These are phyloP conservation scores for Zosterops japonicus DNA, from an alignment of 2,113 vertebrate species.

Conservation along the genomic window DNA sequence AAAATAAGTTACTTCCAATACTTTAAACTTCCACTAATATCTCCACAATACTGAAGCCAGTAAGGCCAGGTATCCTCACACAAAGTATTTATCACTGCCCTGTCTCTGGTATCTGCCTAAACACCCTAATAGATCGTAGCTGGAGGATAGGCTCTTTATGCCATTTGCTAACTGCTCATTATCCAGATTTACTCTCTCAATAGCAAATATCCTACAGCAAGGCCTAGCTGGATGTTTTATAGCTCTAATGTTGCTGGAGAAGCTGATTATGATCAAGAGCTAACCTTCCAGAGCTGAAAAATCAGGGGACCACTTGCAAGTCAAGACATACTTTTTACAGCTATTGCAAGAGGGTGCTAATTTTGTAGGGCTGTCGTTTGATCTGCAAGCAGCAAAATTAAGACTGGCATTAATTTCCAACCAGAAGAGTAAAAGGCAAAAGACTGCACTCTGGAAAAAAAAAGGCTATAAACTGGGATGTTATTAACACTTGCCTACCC, in stretches of 20 bases:
- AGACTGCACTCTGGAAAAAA: neutral
- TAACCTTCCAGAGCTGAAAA: neutral
- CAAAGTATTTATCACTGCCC: neutral
- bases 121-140: neutral
- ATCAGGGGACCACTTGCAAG: neutral
- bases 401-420: neutral
- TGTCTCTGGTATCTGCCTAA: neutral
- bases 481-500: neutral
- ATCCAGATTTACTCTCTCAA: neutral
- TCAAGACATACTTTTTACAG: neutral
- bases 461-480: neutral
- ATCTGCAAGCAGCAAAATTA: neutral
- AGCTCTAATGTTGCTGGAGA: neutral
- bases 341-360: neutral
- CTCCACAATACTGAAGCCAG: neutral
- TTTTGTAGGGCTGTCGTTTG: neutral
- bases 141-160: neutral
- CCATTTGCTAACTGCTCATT: neutral
- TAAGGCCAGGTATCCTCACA: neutral
- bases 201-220: neutral
- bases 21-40: neutral
- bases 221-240: neutral
- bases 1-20: neutral
- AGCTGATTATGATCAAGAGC: neutral
- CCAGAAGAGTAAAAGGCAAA: neutral